phyloP scores from a whole-genome alignment of 2,888 invertebrate species.

The Ectobius pallidus region DNA sequence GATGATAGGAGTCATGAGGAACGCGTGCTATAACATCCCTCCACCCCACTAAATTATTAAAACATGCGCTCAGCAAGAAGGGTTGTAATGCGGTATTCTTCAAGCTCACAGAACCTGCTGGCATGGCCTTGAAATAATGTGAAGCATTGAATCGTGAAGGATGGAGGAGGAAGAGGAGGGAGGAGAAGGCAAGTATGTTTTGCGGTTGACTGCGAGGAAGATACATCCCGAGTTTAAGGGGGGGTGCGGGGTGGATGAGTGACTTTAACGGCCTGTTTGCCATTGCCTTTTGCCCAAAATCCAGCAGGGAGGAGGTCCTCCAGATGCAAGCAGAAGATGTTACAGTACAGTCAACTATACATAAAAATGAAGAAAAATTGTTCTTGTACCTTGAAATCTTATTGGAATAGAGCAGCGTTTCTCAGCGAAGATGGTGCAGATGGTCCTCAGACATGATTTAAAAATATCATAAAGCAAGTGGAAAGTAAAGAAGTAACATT shows the following conservation, averaged over 20 bases:
- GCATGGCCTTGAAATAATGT: slow-evolving; percentile 30
- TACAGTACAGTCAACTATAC: neutral
- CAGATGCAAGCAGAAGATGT: slow-evolving; percentile 24
- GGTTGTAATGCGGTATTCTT: neutral
- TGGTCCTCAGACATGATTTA: no score
- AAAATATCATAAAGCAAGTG: no score
- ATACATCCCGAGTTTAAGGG: neutral
- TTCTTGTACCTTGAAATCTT: no score
- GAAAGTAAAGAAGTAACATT: no score
- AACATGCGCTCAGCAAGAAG: slow-evolving; percentile 2
- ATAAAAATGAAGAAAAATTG: neutral
- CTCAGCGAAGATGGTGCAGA: no score
- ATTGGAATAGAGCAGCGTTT: no score
- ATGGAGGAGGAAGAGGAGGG: neutral
- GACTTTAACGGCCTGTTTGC: slow-evolving; percentile 30
- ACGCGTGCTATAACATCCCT: slow-evolving; percentile 10
- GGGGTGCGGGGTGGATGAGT: neutral
- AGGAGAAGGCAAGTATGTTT: slow-evolving; percentile 1
- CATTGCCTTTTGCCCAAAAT: slow-evolving; percentile 36
- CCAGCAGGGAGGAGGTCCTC: slow-evolving; percentile 30
- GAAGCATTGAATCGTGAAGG: slow-evolving; percentile 20
- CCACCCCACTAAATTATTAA: neutral
- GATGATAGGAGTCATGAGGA: neutral
- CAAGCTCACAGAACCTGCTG: neutral
- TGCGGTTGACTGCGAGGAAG: slow-evolving; percentile 6